phyloP scores from a whole-genome alignment of 2,113 vertebrate species.

The Crotalus helleri region DNA sequence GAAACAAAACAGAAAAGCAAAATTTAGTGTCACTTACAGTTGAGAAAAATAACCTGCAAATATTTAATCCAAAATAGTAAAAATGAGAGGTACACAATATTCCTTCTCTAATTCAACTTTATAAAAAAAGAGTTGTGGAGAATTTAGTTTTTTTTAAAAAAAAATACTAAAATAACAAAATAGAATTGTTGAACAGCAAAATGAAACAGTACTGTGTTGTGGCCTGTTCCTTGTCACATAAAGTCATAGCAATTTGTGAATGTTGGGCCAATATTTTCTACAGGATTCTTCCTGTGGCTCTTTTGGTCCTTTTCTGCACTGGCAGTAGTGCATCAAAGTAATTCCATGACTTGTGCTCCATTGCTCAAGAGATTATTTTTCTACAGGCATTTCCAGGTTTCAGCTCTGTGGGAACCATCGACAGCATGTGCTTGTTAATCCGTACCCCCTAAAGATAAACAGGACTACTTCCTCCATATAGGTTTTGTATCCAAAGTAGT shows the following conservation, averaged over 20 bases:
- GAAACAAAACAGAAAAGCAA: background rate
- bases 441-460: background rate
- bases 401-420: background rate
- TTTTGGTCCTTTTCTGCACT: background rate
- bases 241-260: background rate
- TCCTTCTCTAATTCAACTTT: background rate
- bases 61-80: background rate
- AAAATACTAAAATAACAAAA: background rate
- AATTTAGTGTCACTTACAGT: background rate
- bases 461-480: background rate
- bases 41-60: background rate
- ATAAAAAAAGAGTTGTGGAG: background rate
- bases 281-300: background rate
- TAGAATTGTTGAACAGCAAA: background rate
- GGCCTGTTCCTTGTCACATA: background rate
- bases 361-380: background rate
- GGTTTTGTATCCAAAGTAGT: background rate
- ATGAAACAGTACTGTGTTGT: background rate
- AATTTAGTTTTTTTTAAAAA: background rate
- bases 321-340: background rate
- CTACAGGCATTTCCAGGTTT: background rate
- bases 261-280: background rate
- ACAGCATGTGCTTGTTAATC: background rate
- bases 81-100: background rate
- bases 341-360: background rate